Conservation (phyloP, 2,113 vertebrate genomes). For the Arothron firmamentum region DNA sequence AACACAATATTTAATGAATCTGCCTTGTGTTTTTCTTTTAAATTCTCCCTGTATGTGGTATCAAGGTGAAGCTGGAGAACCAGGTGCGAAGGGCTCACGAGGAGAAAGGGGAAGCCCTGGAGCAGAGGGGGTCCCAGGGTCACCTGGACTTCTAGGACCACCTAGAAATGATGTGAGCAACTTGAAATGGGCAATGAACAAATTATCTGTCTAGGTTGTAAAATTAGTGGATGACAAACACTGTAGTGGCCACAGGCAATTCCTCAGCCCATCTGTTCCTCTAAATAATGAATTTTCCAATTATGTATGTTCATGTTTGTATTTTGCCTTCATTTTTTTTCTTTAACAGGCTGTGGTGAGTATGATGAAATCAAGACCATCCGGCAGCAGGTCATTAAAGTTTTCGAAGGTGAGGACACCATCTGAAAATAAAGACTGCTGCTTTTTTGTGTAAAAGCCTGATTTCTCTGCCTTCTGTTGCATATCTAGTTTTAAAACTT, state of each 20-base stretch:
- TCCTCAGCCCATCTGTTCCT: slow-evolving; percentile 33
- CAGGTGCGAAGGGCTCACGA: slow-evolving; percentile 78
- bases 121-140: slow-evolving; percentile 72
- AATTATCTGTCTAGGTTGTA: slow-evolving; percentile 5
- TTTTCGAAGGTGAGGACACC: slow-evolving; percentile 85
- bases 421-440: not conserved
- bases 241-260: slow-evolving; percentile 19
- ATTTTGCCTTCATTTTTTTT: slow-evolving; percentile 10
- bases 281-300: slow-evolving; percentile 50
- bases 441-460: not conserved
- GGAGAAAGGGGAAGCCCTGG: slow-evolving; percentile 88
- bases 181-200: slow-evolving; percentile 11
- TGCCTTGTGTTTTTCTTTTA: not conserved
- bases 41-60: not conserved
- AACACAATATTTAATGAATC: not conserved
- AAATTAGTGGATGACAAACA: slow-evolving; percentile 16
- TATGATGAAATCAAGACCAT: slow-evolving; percentile 94
- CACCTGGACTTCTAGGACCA: slow-evolving; percentile 76
- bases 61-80: slow-evolving; percentile 85
- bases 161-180: slow-evolving; percentile 86
- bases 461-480: not conserved
- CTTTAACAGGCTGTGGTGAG: slow-evolving; percentile 84
- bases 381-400: slow-evolving; percentile 91
- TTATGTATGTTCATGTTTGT: slow-evolving; percentile 34
- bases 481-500: slow-evolving; percentile 4